Percentiles rank a stretch among this genome's conserved stretches.
Evolutionary conservation across 2,113 vertebrate genomes (phyloP).

Genomic region (Cettia cetti): DNA sequence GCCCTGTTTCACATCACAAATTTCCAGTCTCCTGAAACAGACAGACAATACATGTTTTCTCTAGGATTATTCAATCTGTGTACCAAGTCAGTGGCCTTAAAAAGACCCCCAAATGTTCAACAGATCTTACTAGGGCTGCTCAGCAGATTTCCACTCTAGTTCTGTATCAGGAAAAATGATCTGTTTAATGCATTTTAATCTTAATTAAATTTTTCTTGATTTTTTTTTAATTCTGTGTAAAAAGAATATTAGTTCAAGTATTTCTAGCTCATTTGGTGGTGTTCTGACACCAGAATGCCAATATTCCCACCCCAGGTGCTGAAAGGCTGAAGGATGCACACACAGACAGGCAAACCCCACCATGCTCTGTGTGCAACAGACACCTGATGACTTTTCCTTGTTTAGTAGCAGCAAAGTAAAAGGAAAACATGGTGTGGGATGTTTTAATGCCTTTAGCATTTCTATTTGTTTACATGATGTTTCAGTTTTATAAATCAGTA

Average conservation of each 20-base stretch:
- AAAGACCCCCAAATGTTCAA: background rate
- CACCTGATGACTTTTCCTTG: background rate
- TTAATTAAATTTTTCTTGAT: background rate
- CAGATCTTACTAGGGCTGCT: background rate
- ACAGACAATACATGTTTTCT: background rate
- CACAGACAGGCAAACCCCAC: background rate
- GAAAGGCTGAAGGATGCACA: background rate
- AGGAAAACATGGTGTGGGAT: background rate
- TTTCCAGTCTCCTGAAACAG: background rate
- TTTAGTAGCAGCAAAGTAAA: background rate
- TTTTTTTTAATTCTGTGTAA: background rate
- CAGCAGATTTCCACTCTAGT: background rate
- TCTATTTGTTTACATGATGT: background rate
- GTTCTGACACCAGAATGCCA: background rate
- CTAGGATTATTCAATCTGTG: background rate
- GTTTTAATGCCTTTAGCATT: background rate
- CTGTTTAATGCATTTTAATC: background rate
- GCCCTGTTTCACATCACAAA: background rate
- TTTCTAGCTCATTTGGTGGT: background rate
- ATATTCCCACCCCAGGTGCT: background rate
- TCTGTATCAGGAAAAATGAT: background rate
- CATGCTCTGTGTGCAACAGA: background rate
- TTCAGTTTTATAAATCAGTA: background rate
- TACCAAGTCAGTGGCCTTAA: background rate
- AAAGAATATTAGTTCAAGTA: background rate